Conservation (phyloP, 2,113 vertebrate genomes). For the Rhynchomys soricoides region DNA sequence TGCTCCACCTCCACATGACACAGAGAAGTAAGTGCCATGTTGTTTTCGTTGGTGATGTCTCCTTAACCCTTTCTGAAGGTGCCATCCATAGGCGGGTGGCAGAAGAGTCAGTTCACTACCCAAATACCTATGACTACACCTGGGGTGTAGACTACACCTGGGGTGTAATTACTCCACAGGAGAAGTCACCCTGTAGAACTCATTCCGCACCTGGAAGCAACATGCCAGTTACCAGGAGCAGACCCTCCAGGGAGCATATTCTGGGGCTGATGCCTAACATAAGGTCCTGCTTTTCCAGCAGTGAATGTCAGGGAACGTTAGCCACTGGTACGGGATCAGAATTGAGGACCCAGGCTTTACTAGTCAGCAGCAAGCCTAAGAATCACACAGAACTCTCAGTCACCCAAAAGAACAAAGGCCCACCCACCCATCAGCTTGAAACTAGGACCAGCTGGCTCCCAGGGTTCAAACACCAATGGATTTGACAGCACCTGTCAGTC, state of each 20-base stretch:
- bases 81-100: neutral
- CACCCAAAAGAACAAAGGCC: neutral
- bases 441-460: no score
- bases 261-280: neutral
- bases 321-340: neutral
- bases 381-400: neutral
- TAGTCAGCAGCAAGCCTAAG: neutral
- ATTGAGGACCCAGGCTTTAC: neutral
- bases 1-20: neutral
- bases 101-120: neutral
- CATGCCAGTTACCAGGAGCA: neutral
- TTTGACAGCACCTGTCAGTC: neutral
- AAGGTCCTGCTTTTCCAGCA: neutral
- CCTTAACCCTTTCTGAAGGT: neutral
- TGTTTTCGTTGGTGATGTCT: neutral
- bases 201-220: neutral
- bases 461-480: neutral
- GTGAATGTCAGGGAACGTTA: neutral
- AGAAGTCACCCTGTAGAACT: neutral
- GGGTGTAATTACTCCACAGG: accelerated
- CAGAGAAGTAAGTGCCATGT: no score
- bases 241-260: neutral
- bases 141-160: neutral
- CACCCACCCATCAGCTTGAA: neutral
- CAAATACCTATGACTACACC: neutral